Evolutionary conservation across 1,140 invertebrate genomes (phyloP).

Genomic region (Muscidifurax raptorellus): DNA sequence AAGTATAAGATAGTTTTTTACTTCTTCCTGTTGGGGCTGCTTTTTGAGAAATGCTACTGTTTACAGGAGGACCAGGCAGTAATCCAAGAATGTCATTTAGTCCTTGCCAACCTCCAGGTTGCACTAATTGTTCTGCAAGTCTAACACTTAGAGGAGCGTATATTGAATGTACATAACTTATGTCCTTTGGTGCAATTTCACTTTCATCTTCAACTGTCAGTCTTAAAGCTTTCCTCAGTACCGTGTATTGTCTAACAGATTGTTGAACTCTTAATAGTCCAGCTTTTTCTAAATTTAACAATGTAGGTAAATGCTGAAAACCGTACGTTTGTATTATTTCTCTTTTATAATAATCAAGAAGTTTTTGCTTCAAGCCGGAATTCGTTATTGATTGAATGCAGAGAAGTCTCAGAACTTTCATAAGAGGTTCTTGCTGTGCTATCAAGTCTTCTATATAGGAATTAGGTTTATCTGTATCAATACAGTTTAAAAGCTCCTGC

Average conservation of each 20-base stretch:
- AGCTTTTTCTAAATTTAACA: slow-evolving; percentile 92
- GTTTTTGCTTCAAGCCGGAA: slow-evolving; percentile 92
- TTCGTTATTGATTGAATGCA: slow-evolving; percentile 92
- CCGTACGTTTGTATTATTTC: slow-evolving; percentile 95
- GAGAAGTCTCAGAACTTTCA: slow-evolving; percentile 90
- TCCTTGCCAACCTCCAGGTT: slow-evolving; percentile 88
- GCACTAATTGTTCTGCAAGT: slow-evolving; percentile 89
- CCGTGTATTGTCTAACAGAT: slow-evolving; percentile 81
- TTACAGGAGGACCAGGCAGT: slow-evolving; percentile 79
- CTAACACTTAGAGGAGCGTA: slow-evolving; percentile 96
- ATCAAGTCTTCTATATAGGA: slow-evolving; percentile 94
- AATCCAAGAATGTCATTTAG: slow-evolving; percentile 81
- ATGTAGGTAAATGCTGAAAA: slow-evolving; percentile 87
- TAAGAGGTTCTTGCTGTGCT: slow-evolving; percentile 86
- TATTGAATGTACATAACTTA: slow-evolving; percentile 94
- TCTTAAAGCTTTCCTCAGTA: slow-evolving; percentile 84
- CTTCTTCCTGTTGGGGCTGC: slow-evolving; percentile 74
- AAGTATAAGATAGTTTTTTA: slow-evolving; percentile 69
- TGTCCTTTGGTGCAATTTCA: slow-evolving; percentile 90
- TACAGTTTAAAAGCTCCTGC: slow-evolving; percentile 94
- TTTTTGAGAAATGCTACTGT: slow-evolving; percentile 58
- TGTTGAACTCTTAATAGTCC: slow-evolving; percentile 87
- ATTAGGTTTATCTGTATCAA: slow-evolving; percentile 92
- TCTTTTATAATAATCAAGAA: slow-evolving; percentile 93
- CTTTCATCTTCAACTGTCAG: slow-evolving; percentile 92